A percentile compares a stretch with the other conserved stretches of the same genome.
phyloP scores from a whole-genome alignment of 2,797 vertebrate species.

The Echeneis naucrates region DNA sequence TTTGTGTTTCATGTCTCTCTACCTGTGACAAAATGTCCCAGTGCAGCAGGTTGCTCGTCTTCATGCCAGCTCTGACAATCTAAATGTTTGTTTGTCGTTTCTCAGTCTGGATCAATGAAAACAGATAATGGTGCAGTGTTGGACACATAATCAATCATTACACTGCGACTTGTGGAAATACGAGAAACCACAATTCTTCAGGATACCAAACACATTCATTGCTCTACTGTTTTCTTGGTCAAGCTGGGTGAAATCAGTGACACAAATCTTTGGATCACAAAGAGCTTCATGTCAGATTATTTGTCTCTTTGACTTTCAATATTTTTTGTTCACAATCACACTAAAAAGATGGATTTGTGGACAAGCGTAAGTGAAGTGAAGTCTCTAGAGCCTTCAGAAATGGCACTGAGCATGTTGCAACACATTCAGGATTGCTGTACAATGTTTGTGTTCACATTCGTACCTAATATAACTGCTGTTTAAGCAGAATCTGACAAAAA shows the following conservation, averaged over 20 bases:
- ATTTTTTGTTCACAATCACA: background rate
- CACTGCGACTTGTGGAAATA: background rate
- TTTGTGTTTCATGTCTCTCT: background rate
- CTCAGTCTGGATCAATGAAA: constrained; percentile 6
- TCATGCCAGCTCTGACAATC: background rate
- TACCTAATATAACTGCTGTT: background rate
- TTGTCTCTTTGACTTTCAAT: background rate
- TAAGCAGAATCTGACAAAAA: background rate
- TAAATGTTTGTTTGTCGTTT: constrained; percentile 6
- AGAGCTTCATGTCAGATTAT: background rate
- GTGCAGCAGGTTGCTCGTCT: constrained; percentile 7
- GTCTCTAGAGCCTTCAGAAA: background rate
- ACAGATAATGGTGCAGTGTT: background rate
- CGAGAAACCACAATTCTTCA: background rate
- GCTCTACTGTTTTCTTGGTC: background rate
- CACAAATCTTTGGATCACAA: background rate
- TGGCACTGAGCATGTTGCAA: background rate
- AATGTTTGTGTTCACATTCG: background rate
- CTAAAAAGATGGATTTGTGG: background rate
- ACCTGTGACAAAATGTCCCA: background rate
- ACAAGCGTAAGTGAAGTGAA: background rate
- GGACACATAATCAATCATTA: background rate
- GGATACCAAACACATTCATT: background rate
- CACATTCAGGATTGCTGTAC: background rate
- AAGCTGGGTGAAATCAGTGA: background rate